Conservation (phyloP, 2,797 vertebrate genomes). For the Poeciliopsis presidionis region DNA sequence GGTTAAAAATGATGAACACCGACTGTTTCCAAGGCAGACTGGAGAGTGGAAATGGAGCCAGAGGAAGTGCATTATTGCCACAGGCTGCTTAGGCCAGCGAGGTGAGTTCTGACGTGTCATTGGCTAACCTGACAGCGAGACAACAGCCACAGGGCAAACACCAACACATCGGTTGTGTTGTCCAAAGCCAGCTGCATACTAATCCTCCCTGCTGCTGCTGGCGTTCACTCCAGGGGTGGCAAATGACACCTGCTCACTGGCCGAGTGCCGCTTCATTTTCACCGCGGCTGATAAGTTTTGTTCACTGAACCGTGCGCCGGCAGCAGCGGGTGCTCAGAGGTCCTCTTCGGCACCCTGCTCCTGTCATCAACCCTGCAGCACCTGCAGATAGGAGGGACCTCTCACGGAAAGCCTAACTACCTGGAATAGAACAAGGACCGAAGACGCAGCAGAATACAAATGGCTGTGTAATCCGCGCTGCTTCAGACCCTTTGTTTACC, state of each 20-base stretch:
- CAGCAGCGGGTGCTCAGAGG: conserved; percentile 25
- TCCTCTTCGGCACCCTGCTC: conserved; percentile 24
- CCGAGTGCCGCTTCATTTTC: conserved; percentile 48
- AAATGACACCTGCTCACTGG: conserved; percentile 49
- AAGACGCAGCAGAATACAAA: conserved; percentile 32
- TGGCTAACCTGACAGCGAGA: conserved; percentile 67
- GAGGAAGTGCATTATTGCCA: conserved; percentile 37
- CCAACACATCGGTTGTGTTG: conserved; percentile 46
- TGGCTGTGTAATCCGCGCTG: conserved; percentile 13
- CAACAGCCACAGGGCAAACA: conserved; percentile 71
- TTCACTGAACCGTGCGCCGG: conserved; percentile 27
- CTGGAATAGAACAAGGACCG: conserved; percentile 24
- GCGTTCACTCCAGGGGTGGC: conserved; percentile 35
- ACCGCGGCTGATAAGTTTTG: conserved; percentile 40
- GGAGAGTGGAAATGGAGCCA: conserved; percentile 1
- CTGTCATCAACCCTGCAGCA: conserved; percentile 27
- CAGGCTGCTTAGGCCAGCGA: conserved; percentile 45
- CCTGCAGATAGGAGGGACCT: conserved; percentile 22
- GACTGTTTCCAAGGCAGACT: neutral
- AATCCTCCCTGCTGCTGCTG: conserved; percentile 57
- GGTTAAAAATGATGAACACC: conserved; percentile 3
- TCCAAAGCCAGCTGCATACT: conserved; percentile 60
- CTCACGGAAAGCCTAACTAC: conserved; percentile 28
- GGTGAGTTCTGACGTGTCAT: conserved; percentile 55
- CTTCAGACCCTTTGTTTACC: conserved; percentile 21